Conservation (phyloP, 2,888 invertebrate genomes). For the Dryocosmus kuriphilus region DNA sequence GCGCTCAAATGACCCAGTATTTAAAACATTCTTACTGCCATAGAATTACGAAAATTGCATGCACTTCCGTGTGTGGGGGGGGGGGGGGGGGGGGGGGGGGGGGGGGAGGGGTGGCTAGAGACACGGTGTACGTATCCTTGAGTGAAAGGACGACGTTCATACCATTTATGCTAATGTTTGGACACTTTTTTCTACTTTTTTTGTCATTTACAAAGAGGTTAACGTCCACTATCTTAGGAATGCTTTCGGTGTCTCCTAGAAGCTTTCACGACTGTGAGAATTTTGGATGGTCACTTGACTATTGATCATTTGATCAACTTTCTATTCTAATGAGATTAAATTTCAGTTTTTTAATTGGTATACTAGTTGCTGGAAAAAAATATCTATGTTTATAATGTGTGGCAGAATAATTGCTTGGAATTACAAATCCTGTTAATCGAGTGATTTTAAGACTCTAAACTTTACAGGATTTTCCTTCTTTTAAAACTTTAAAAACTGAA, state of each 20-base stretch:
- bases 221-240: slow-evolving; percentile 8
- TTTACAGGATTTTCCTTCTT: not conserved
- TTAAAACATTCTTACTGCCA: too few relatives aligned
- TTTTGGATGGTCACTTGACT: not conserved
- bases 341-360: too few relatives aligned
- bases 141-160: slow-evolving; percentile 24
- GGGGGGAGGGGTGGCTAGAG: too few relatives aligned
- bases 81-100: too few relatives aligned
- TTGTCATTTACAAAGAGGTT: slow-evolving; percentile 6
- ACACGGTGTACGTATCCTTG: slow-evolving; percentile 28
- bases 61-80: too few relatives aligned
- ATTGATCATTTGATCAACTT: not conserved
- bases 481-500: not conserved
- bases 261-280: not conserved
- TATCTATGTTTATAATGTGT: too few relatives aligned
- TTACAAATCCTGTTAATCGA: too few relatives aligned
- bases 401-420: too few relatives aligned
- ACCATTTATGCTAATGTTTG: slow-evolving; percentile 22
- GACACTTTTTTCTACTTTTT: not conserved
- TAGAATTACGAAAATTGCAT: too few relatives aligned
- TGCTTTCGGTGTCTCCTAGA: not conserved
- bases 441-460: not conserved
- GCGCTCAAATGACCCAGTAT: too few relatives aligned
- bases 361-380: too few relatives aligned
- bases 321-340: not conserved